Percentiles rank a stretch among this genome's conserved stretches.
phyloP scores from a whole-genome alignment of 2,888 invertebrate genomes.

The Netelia virgata region DNA sequence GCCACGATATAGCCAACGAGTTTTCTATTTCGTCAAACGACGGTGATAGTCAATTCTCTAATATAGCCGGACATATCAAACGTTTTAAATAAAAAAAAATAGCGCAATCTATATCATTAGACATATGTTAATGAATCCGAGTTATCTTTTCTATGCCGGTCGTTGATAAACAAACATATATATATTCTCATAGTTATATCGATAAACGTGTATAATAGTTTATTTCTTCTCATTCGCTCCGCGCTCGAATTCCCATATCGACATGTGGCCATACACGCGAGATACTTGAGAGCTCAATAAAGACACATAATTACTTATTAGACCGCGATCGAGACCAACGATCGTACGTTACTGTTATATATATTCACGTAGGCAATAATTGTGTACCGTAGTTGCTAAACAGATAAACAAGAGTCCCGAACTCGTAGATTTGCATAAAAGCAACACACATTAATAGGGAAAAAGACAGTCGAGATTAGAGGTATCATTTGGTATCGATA shows the following conservation, averaged over 20 bases:
- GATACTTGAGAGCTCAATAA: conserved; percentile 69
- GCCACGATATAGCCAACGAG: conserved; percentile 17
- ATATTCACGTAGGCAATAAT: conserved; percentile 48
- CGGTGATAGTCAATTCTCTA: conserved; percentile 16
- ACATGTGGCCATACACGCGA: conserved; percentile 48
- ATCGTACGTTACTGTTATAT: conserved; percentile 21
- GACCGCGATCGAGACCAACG: conserved; percentile 47
- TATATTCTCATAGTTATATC: no score
- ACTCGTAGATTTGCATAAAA: conserved; percentile 2
- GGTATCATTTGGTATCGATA: conserved; percentile 37
- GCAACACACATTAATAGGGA: conserved; percentile 6
- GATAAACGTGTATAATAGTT: not conserved
- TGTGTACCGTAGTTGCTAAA: conserved; percentile 18
- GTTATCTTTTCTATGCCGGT: no score
- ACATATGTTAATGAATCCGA: no score
- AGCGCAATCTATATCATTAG: no score
- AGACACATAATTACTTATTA: conserved; percentile 73
- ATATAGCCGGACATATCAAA: not conserved
- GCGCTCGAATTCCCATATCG: conserved; percentile 65
- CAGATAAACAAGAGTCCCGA: conserved; percentile 45
- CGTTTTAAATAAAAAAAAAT: no score
- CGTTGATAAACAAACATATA: no score
- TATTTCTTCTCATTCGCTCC: not conserved
- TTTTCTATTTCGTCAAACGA: conserved; percentile 16
- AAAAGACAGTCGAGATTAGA: conserved; percentile 29